Conservation (phyloP, 2,888 invertebrate species). For the Aquatica leii region DNA sequence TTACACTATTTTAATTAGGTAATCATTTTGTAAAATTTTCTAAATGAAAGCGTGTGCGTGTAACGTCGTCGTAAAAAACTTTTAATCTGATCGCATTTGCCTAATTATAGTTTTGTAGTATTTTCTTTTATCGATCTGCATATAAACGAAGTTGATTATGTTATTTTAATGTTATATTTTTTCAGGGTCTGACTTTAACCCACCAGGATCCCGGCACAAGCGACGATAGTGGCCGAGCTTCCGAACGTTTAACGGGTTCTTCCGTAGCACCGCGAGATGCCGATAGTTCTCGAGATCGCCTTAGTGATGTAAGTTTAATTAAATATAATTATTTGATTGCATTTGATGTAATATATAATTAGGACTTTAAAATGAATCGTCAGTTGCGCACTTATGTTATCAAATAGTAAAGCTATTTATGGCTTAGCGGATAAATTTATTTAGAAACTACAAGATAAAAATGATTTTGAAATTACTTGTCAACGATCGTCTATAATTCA, state of each 20-base stretch:
- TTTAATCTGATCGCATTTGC: constrained; percentile 12
- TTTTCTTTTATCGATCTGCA: constrained; percentile 11
- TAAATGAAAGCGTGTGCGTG: not conserved
- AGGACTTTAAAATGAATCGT: no score
- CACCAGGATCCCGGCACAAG: constrained; percentile 81
- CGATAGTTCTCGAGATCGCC: constrained; percentile 83
- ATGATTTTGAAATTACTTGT: no score
- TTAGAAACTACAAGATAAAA: no score
- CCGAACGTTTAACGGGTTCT: constrained; percentile 81
- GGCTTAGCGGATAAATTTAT: no score
- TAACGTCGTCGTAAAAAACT: constrained; percentile 1
- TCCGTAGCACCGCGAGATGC: constrained; percentile 79
- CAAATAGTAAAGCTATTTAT: no score
- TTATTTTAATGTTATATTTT: constrained; percentile 46
- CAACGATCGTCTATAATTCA: no score
- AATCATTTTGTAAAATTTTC: no score
- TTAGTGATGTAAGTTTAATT: constrained; percentile 81
- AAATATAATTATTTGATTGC: no score
- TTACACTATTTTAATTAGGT: no score
- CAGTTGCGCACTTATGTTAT: no score
- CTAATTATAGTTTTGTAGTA: constrained; percentile 10
- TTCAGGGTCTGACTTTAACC: constrained; percentile 76
- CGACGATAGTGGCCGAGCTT: constrained; percentile 84
- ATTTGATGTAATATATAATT: no score
- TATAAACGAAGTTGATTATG: not conserved